Conservation (phyloP, 30 jellyfish, hydroid and myxozoan genomes). For the Morbakka virulenta region DNA sequence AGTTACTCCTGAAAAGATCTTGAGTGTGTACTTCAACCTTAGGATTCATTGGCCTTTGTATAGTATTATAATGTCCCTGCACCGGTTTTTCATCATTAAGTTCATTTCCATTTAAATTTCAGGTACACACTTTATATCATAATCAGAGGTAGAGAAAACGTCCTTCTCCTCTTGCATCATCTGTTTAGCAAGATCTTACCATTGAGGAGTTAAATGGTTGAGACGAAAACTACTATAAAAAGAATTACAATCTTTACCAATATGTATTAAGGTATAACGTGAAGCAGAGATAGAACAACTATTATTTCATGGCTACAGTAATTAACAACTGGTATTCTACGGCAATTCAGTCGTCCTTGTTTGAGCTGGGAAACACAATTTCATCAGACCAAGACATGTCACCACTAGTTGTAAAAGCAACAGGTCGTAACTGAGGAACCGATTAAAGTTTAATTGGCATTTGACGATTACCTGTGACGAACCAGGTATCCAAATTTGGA, state of each 20-base stretch:
- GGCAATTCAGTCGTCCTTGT: background rate
- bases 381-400: background rate
- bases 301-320: background rate
- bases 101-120: background rate
- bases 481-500: background rate
- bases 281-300: too few species aligned
- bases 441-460: background rate
- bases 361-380: background rate
- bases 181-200: background rate
- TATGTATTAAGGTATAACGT: too few species aligned
- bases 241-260: too few species aligned
- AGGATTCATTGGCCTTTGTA: background rate
- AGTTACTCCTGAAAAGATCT: background rate
- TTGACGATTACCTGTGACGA: background rate
- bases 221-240: too few species aligned
- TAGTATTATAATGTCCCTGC: background rate
- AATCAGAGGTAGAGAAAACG: background rate
- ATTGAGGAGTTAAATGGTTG: background rate
- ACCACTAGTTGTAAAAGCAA: background rate
- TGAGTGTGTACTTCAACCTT: constrained; percentile 8
- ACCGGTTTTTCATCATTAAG: constrained; percentile 2
- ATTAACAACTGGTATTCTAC: background rate
- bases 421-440: background rate
- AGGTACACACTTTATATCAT: background rate
- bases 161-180: background rate